Base-by-base conservation (phyloP, 2,113 vertebrate species). In the Oncorhynchus gorbuscha region DNA sequence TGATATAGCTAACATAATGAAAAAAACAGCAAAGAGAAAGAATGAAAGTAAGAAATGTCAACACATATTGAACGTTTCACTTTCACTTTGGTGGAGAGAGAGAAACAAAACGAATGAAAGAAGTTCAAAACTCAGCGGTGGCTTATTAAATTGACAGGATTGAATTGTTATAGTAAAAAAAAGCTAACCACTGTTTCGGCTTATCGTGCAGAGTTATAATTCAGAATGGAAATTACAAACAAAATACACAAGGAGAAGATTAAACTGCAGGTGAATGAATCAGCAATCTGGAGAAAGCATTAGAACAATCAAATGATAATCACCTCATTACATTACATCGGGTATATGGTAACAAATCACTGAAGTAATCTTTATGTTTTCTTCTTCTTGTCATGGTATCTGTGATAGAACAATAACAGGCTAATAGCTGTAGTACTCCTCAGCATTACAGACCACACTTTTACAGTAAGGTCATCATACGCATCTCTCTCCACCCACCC, bases 171-270 rank as follows among this genome's bases (percentile, higher is more conserved):
- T 88, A 92, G 88, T 89, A 90, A 88, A 91, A 91, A 91, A 94
- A 91, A 88, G 88, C 84, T 76, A 92, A 86, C 89, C 91, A 92
- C 93, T 92, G 94, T 92, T 93, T 95, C 94, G 91, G 82, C 90
- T 94, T 93, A 94, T 93, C 92, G 91, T 94, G 94, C 93, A 93
- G 94, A 93, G 95, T 93, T 95, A 77, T 87, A 84, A 87, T 81
- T 86, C 79, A 82, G 58, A 70, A 30, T 70, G 79, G 81, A 76
- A 78, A 86, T 83, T 79, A 74, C 58, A 67, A 85, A 51, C 69
- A 78, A 81, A 73, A n/a, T 62, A 2, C 82, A 73, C 14, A 73
- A 39, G 81, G 78, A 82, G 82, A 77, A 82, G 79, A 81, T 88
- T 86, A 88, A 85, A 75, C 88, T 83, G 89, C 86, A 87, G 84